Evolutionary conservation across 2,113 vertebrate genomes (phyloP).

Genomic region (Leptobrachium leishanense): DNA sequence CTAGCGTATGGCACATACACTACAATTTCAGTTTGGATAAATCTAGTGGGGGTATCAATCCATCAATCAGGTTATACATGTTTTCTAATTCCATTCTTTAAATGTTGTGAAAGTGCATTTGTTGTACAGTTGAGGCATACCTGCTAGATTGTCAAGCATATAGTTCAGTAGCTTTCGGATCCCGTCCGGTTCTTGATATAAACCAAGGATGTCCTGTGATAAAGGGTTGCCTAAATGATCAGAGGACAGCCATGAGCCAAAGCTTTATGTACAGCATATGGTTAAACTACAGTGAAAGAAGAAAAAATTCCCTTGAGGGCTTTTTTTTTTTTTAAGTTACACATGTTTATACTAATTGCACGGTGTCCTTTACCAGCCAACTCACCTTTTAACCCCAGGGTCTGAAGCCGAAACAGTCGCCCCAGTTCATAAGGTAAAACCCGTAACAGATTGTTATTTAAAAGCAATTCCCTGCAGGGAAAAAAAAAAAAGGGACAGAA

Average conservation of each 20-base stretch:
- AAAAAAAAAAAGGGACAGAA: slow-evolving; percentile 42
- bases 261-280: too few species aligned
- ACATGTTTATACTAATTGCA: too few species aligned
- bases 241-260: too few species aligned
- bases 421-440: slow-evolving; percentile 99
- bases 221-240: slow-evolving; percentile 91
- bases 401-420: slow-evolving; percentile 96
- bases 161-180: slow-evolving; percentile 98
- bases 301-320: too few species aligned
- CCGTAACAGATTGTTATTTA: slow-evolving; percentile 99
- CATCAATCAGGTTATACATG: too few species aligned
- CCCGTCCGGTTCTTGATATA: slow-evolving; percentile 96
- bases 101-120: too few species aligned
- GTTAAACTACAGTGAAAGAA: too few species aligned
- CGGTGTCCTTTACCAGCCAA: not conserved
- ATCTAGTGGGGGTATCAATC: too few species aligned
- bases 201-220: slow-evolving; percentile 96
- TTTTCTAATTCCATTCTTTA: too few species aligned
- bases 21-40: too few species aligned
- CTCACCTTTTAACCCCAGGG: slow-evolving; percentile 94
- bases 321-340: too few species aligned
- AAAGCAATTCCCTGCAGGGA: slow-evolving; percentile 95
- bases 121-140: slow-evolving; percentile 52
- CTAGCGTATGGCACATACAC: too few species aligned
- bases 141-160: slow-evolving; percentile 99